Percentiles rank a stretch among this genome's conserved stretches.
These are phyloP conservation scores for Watsonalla binaria DNA, from an alignment of 2,888 invertebrate genomes.

Conservation along the genomic window DNA sequence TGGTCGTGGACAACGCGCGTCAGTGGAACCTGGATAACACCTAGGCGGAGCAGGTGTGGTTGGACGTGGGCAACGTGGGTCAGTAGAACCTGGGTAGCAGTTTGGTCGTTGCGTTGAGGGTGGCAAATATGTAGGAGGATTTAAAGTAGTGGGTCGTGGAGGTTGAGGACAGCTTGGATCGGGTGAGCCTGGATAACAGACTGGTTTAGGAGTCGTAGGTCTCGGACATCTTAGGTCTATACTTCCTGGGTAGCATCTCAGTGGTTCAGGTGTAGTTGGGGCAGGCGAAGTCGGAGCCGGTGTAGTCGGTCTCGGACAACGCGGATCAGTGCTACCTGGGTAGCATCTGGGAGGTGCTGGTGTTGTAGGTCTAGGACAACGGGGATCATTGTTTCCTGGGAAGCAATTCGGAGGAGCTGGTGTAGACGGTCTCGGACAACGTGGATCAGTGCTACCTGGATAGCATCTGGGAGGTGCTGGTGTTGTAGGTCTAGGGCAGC, in stretches of 20 bases:
- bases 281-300: constrained; percentile 22
- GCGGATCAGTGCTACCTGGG: constrained; percentile 35
- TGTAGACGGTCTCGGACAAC: constrained; percentile 33
- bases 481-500: constrained; percentile 37
- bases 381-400: constrained; percentile 19
- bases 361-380: constrained; percentile 23
- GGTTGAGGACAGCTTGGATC: constrained; percentile 23
- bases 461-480: constrained; percentile 28
- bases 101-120: constrained; percentile 34
- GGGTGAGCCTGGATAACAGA: constrained; percentile 25
- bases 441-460: constrained; percentile 31
- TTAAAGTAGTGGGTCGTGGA: constrained; percentile 20
- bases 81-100: constrained; percentile 44
- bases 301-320: constrained; percentile 27
- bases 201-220: constrained; percentile 23
- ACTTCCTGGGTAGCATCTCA: constrained; percentile 39
- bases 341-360: constrained; percentile 35
- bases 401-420: constrained; percentile 22
- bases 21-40: constrained; percentile 41
- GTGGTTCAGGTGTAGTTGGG: constrained; percentile 19
- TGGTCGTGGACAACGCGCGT: constrained; percentile 33
- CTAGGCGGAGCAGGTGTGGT: constrained; percentile 18
- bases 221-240: constrained; percentile 32
- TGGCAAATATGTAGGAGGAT: constrained; percentile 18
- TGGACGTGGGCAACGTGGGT: constrained; percentile 40